Evolutionary conservation across 2,113 vertebrate species (phyloP).

Genomic region (Acrocephalus kingi): DNA sequence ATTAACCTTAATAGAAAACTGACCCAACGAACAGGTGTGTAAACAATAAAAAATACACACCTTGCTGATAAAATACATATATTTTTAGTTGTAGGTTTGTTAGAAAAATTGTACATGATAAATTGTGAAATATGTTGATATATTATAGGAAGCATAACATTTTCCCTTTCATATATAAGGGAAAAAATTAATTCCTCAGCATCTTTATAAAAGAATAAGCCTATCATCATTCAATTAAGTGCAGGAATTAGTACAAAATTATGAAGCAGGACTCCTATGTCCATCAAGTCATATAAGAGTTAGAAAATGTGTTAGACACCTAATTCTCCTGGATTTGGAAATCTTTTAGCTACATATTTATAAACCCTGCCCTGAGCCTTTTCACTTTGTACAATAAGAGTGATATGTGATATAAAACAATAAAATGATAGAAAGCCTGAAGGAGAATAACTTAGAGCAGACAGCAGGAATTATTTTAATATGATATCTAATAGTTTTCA

Average conservation of each 20-base stretch:
- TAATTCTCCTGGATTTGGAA: not conserved
- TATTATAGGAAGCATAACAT: not conserved
- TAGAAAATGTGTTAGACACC: not conserved
- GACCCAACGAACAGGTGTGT: not conserved
- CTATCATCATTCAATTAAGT: not conserved
- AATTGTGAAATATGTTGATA: not conserved
- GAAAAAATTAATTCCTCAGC: not conserved
- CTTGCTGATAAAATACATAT: not conserved
- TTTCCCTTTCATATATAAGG: not conserved
- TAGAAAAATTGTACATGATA: not conserved
- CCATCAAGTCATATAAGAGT: not conserved
- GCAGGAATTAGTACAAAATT: not conserved
- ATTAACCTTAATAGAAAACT: not conserved
- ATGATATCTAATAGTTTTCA: not conserved
- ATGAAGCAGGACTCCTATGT: not conserved
- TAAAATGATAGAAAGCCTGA: not conserved
- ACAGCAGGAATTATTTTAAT: not conserved
- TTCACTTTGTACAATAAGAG: not conserved
- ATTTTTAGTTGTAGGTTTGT: not conserved
- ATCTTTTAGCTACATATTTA: not conserved
- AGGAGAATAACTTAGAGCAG: not conserved
- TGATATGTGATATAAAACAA: not conserved
- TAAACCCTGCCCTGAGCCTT: not conserved
- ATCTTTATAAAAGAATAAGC: not conserved
- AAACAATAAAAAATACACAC: not conserved